These are phyloP conservation scores for Neolamprologus hecqui DNA, from an alignment of 2,113 vertebrate genomes.

Conservation along the genomic window DNA sequence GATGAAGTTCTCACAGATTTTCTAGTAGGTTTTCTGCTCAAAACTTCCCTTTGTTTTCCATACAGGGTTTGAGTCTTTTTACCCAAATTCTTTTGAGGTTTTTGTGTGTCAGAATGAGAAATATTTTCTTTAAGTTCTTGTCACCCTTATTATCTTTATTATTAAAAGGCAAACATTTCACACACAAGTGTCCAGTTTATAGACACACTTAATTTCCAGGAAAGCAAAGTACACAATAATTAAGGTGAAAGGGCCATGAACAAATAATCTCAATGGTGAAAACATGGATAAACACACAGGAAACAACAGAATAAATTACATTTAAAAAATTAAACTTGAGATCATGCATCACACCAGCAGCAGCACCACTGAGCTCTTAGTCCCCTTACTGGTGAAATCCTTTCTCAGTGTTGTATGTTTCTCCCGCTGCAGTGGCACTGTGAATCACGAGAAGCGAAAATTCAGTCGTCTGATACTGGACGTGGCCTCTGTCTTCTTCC, in stretches of 20 bases:
- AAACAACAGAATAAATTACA: accelerated
- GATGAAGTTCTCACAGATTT: conserved; percentile 80
- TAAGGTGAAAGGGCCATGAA: accelerated
- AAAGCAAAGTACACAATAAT: background rate
- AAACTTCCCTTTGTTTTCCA: background rate
- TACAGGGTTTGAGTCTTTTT: background rate
- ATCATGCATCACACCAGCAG: background rate
- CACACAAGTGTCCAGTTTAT: background rate
- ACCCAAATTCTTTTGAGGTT: background rate
- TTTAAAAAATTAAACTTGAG: background rate
- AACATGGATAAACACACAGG: background rate
- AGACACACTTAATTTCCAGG: background rate
- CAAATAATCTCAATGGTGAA: background rate
- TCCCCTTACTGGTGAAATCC: accelerated
- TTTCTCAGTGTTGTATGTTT: background rate
- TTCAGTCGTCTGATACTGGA: conserved; percentile 78
- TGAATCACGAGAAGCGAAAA: conserved; percentile 65
- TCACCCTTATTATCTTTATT: background rate
- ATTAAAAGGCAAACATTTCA: background rate
- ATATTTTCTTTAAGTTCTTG: background rate
- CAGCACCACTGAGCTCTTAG: background rate
- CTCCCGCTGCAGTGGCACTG: conserved; percentile 69
- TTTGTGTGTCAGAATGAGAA: background rate
- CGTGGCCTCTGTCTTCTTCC: conserved; percentile 71
- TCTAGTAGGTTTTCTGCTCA: conserved; percentile 66